Percentiles rank a stretch among this genome's conserved stretches.
Evolutionary conservation across 2,888 invertebrate species (phyloP).

Genomic region (Eumacrocentrus americanus): DNA sequence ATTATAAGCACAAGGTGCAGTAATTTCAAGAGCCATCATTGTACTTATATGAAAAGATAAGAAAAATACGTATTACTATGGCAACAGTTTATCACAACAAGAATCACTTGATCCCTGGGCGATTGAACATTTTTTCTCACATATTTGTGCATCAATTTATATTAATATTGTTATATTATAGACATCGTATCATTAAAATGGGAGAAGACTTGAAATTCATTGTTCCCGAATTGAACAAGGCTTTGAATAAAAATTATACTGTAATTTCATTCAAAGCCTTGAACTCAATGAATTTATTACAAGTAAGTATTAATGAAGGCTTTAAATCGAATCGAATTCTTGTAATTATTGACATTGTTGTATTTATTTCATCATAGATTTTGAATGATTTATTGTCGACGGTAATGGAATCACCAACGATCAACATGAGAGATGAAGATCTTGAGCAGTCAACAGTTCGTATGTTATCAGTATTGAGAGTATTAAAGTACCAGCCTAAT

Average conservation of each 20-base stretch:
- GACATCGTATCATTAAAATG: slow-evolving; percentile 56
- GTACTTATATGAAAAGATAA: no score
- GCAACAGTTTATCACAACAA: slow-evolving; percentile 17
- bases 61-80: no score
- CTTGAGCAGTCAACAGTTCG: slow-evolving; percentile 78
- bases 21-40: no score
- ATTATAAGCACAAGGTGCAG: no score
- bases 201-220: slow-evolving; percentile 73
- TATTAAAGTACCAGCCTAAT: slow-evolving; percentile 81
- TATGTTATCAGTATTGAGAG: slow-evolving; percentile 73
- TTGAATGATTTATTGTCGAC: slow-evolving; percentile 70
- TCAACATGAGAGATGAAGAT: slow-evolving; percentile 77
- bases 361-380: no score
- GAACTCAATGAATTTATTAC: slow-evolving; percentile 75
- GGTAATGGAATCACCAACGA: slow-evolving; percentile 68
- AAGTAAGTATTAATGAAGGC: no score
- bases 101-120: no score
- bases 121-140: no score
- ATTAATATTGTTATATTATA: slow-evolving; percentile 1
- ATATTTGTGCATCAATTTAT: background rate
- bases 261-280: slow-evolving; percentile 85
- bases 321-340: no score
- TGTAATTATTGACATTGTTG: no score
- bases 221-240: slow-evolving; percentile 75
- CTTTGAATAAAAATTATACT: slow-evolving; percentile 76